Conservation (phyloP, 2,113 vertebrate species). For the Eudorcas thomsonii region DNA sequence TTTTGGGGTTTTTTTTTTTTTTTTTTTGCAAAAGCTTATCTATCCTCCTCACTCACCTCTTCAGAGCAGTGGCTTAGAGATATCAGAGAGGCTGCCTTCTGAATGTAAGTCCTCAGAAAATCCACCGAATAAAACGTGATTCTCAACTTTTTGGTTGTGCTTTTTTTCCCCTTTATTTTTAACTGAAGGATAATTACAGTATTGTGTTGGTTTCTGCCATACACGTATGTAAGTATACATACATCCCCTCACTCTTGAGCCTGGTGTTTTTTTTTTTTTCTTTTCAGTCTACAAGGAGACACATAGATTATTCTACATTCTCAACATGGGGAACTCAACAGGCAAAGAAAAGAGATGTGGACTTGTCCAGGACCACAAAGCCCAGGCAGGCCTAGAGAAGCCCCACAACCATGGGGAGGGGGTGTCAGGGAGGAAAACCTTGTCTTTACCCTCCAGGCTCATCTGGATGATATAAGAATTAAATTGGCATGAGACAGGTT, state of each 20-base stretch:
- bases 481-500: background rate
- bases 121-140: background rate
- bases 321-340: background rate
- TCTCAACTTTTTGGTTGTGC: background rate
- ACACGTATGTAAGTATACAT: background rate
- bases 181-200: background rate
- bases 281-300: background rate
- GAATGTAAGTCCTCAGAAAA: background rate
- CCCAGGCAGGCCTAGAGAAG: background rate
- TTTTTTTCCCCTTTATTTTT: background rate
- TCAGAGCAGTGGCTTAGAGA: background rate
- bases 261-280: background rate
- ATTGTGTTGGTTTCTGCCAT: background rate
- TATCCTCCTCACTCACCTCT: background rate
- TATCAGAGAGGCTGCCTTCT: background rate
- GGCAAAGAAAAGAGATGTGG: background rate
- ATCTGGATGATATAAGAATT: background rate
- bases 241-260: background rate
- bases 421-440: background rate
- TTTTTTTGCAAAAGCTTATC: background rate
- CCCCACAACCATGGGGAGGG: too few species aligned
- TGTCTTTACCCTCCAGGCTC: background rate
- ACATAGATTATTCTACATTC: background rate
- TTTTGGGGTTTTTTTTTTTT: background rate
- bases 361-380: background rate